Evolutionary conservation across 1,140 invertebrate species (phyloP).

Genomic region (Antheraea pernyi): DNA sequence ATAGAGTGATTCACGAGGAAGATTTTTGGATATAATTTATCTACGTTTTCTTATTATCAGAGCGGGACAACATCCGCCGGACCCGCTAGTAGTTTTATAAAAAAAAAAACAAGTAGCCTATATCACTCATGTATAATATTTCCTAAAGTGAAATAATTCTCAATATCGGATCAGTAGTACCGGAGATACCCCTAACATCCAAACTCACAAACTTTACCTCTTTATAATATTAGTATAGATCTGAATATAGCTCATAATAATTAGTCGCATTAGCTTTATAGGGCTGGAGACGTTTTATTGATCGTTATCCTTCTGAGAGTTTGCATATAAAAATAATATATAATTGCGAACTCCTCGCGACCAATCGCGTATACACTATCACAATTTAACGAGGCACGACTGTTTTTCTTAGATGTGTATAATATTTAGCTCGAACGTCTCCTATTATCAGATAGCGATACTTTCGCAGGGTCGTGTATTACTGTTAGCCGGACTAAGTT

Average conservation of each 20-base stretch:
- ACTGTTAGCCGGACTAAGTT: constrained; percentile 62
- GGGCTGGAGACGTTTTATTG: constrained; percentile 28
- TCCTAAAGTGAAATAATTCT: background rate
- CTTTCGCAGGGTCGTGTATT: constrained; percentile 53
- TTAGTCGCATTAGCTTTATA: constrained; percentile 43
- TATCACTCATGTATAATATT: too few relatives aligned
- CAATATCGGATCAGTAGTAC: too few relatives aligned
- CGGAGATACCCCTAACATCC: too few relatives aligned
- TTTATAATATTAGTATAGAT: too few relatives aligned
- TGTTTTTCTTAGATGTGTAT: constrained; percentile 77
- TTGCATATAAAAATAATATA: constrained; percentile 10
- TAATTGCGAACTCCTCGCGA: constrained; percentile 45
- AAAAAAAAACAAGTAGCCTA: too few relatives aligned
- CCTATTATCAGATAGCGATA: constrained; percentile 69
- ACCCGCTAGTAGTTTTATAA: too few relatives aligned
- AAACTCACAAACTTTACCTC: too few relatives aligned
- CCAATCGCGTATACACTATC: constrained; percentile 65
- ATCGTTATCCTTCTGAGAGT: constrained; percentile 16
- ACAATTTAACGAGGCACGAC: constrained; percentile 74
- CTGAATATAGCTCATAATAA: constrained; percentile 34
- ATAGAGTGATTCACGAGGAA: too few relatives aligned
- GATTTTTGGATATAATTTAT: too few relatives aligned
- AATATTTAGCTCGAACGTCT: constrained; percentile 68
- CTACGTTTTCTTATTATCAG: too few relatives aligned
- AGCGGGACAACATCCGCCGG: too few relatives aligned